Evolutionary conservation across 2,797 vertebrate species (phyloP).

Genomic region (Cuniculus paca): DNA sequence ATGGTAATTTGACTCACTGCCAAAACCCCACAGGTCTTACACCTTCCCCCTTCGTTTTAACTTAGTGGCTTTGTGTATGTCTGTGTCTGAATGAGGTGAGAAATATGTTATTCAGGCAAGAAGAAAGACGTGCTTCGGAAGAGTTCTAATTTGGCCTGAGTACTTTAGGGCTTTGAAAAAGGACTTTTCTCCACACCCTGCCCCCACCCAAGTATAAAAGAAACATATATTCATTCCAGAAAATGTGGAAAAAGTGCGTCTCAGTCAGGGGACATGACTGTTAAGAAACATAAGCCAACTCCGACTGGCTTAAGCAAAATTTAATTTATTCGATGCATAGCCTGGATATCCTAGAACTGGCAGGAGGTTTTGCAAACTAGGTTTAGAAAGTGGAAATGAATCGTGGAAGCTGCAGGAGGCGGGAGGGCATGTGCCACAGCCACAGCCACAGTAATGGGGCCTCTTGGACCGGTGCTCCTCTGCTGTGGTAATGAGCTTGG

Average conservation of each 20-base stretch:
- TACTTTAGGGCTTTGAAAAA: slow-evolving; percentile 16
- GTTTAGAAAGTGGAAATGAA: slow-evolving; percentile 46
- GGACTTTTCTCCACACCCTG: slow-evolving; percentile 31
- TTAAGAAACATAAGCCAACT: slow-evolving; percentile 53
- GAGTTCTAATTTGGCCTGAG: slow-evolving; percentile 68
- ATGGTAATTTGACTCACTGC: slow-evolving; percentile 52
- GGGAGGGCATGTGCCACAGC: not conserved
- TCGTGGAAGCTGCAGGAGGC: rapidly evolving
- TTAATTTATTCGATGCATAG: not conserved
- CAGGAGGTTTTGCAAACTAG: slow-evolving; percentile 45
- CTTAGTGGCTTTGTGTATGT: slow-evolving; percentile 53
- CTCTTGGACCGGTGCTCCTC: not conserved
- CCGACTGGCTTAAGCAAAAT: not conserved
- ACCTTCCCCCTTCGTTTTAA: slow-evolving; percentile 43
- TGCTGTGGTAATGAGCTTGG: rapidly evolving
- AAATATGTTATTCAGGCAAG: slow-evolving; percentile 72
- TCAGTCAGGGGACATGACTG: not conserved
- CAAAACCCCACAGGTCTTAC: slow-evolving; percentile 25
- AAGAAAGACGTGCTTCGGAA: slow-evolving; percentile 73
- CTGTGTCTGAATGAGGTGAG: slow-evolving; percentile 78
- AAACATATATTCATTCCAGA: slow-evolving; percentile 57
- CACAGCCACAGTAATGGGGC: too few species aligned
- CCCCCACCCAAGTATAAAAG: slow-evolving; percentile 23
- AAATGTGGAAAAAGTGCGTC: slow-evolving; percentile 60
- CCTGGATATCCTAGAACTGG: not conserved